Evolutionary conservation across 1,140 invertebrate genomes (phyloP), one percentile per base, ranked within the genome.

Genomic region (Drosophila kurseongensis): DNA sequence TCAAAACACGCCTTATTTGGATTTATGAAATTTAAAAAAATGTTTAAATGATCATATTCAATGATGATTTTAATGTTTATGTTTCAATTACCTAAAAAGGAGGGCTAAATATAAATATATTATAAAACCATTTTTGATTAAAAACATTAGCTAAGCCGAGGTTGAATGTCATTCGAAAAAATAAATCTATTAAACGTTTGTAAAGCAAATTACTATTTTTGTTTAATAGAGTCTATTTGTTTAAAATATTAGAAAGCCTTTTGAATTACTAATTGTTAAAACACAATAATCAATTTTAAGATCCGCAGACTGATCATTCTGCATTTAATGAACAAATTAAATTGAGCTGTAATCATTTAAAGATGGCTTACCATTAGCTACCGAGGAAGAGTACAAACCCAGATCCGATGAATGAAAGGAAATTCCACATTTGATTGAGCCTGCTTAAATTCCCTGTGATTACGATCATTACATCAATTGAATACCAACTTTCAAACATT

Each of bases 391-490:
- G 42, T 9, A 4, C 35, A 48, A 14, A 23, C 13, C 9, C 23
- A 32, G 6, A 35, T 35, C 10, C 7, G n/a, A 14, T 32, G 16
- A 48, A 18, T 40, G 41, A 71, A 48, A 71, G 29, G 32, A 71
- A 71, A 71, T 58, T 48, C 36, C 68, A n/a, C 44, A 35, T 58
- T 72, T 63, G 51, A 74, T 74, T 74, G 18, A 55, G 27, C 16
- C 38, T 29, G 36, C 40, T n/a, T 29, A 40, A 18, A 52, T 58
- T 56, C 35, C 18, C 18, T 41, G 8, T 57, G 16, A 44, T 45
- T 36, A 27, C 36, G 10, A 5, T 44, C 54, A 36, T 57, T 56
- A 54, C 54, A 58, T 65, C 52, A 52, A 75, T 75, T 61, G 41
- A 52, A 75, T 65, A 42, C 48, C 72, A 57, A 65, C 60, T 75